These are phyloP conservation scores for Semibalanus balanoides DNA, from an alignment of 1,140 invertebrate genomes.

Conservation along the genomic window DNA sequence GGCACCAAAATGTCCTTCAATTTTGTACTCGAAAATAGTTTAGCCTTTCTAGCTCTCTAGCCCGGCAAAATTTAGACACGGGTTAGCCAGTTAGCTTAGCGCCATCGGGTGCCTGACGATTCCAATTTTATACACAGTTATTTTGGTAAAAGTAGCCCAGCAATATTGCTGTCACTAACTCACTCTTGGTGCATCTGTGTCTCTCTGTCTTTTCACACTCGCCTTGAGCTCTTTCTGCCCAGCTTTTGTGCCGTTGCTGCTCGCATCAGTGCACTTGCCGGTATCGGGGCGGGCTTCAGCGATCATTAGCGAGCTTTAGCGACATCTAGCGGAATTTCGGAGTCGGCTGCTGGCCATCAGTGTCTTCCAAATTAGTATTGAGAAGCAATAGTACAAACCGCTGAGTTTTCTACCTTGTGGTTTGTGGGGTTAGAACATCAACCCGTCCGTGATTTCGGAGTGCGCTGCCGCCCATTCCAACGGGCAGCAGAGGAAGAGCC, in stretches of 20 bases:
- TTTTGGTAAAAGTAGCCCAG: neutral
- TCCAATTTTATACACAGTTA: constrained; percentile 1
- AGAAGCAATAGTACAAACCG: neutral
- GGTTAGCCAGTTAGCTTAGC: neutral
- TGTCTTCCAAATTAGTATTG: neutral
- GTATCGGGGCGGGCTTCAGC: too few species aligned
- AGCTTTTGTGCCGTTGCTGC: neutral
- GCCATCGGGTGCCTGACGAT: neutral
- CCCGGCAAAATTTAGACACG: neutral
- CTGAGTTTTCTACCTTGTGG: neutral
- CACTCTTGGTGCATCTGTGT: neutral
- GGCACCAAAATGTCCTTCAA: neutral
- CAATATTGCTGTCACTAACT: neutral
- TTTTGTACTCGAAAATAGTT: constrained; percentile 1
- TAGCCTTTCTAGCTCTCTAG: neutral
- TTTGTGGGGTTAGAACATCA: neutral
- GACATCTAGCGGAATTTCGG: neutral
- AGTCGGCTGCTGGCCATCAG: neutral
- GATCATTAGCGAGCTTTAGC: neutral
- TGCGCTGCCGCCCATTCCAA: neutral
- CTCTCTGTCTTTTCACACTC: neutral
- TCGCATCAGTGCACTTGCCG: neutral
- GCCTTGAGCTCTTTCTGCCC: neutral
- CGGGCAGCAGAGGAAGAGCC: too few species aligned
- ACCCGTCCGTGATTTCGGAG: neutral